Conservation (phyloP, 1,140 invertebrate species). For the Drosophila navojoa region DNA sequence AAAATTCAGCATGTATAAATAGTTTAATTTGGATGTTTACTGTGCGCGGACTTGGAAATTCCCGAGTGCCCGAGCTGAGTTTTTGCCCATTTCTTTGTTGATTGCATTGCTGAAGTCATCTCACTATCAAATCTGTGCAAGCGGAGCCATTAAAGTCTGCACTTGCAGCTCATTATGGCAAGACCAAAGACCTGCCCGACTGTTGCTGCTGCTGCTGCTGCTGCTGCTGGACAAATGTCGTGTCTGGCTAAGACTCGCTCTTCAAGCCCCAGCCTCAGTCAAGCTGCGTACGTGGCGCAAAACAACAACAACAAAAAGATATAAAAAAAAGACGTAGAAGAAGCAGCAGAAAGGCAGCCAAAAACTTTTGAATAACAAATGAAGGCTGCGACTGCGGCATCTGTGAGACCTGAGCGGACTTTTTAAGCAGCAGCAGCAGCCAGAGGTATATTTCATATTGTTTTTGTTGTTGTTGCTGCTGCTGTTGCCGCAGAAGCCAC, state of each 20-base stretch:
- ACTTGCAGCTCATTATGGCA: slow-evolving; percentile 29
- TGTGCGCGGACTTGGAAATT: not conserved
- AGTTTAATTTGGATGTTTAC: not conserved
- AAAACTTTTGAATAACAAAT: slow-evolving; percentile 82
- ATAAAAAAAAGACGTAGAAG: not conserved
- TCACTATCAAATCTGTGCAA: not conserved
- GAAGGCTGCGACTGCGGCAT: slow-evolving; percentile 70
- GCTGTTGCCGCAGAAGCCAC: slow-evolving; percentile 58
- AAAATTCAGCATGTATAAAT: slow-evolving; percentile 1
- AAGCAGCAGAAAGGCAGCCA: slow-evolving; percentile 46
- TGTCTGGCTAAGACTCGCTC: slow-evolving; percentile 10
- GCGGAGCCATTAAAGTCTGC: slow-evolving; percentile 13
- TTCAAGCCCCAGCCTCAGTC: not conserved
- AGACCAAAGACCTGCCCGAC: slow-evolving; percentile 21
- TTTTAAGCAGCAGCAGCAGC: slow-evolving; percentile 65
- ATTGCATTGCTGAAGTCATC: not conserved
- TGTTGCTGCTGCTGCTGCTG: not conserved
- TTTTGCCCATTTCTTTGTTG: too few species aligned
- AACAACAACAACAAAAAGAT: slow-evolving; percentile 15
- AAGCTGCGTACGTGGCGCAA: slow-evolving; percentile 45
- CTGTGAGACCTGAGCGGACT: slow-evolving; percentile 72
- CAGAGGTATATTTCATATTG: slow-evolving; percentile 32
- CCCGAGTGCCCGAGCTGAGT: not conserved
- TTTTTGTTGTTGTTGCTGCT: slow-evolving; percentile 10
- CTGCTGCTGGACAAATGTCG: slow-evolving; percentile 25